These are phyloP conservation scores for Aphodius sticticus DNA, from an alignment of 2,888 invertebrate genomes.

Conservation along the genomic window DNA sequence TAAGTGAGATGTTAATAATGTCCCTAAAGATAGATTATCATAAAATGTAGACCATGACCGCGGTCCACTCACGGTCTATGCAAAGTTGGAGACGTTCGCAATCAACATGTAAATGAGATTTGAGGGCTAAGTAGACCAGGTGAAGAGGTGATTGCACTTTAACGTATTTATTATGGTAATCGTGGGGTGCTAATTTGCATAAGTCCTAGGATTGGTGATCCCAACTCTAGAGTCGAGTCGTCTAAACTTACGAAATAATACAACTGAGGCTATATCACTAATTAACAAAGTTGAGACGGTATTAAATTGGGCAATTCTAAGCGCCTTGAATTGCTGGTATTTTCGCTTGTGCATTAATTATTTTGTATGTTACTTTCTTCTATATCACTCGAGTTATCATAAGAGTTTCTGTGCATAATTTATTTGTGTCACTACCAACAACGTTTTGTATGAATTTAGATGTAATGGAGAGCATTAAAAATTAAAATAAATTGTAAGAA, in stretches of 20 bases:
- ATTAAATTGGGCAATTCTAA: not conserved
- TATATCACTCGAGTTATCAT: no score
- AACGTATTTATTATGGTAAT: not conserved
- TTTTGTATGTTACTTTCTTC: no score
- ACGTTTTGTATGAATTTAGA: no score
- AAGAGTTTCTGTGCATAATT: no score
- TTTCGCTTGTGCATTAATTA: not conserved
- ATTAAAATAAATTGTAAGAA: no score
- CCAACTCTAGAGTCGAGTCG: not conserved
- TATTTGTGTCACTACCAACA: no score
- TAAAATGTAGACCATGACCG: not conserved
- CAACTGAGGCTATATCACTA: not conserved
- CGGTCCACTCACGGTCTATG: not conserved
- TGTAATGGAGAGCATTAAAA: no score
- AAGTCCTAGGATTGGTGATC: not conserved
- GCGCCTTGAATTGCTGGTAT: not conserved
- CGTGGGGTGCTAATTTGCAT: not conserved
- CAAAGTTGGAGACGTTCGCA: not conserved
- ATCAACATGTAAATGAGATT: not conserved
- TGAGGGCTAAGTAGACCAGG: not conserved
- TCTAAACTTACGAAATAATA: not conserved
- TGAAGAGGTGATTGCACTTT: conserved; percentile 4
- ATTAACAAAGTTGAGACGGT: not conserved
- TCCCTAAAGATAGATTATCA: not conserved
- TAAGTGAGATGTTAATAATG: not conserved